A percentile compares a stretch with the other conserved stretches of the same genome.
Evolutionary conservation across 64 coral and sea anemone genomes (phyloP).

Genomic region (Montipora efflorescens): DNA sequence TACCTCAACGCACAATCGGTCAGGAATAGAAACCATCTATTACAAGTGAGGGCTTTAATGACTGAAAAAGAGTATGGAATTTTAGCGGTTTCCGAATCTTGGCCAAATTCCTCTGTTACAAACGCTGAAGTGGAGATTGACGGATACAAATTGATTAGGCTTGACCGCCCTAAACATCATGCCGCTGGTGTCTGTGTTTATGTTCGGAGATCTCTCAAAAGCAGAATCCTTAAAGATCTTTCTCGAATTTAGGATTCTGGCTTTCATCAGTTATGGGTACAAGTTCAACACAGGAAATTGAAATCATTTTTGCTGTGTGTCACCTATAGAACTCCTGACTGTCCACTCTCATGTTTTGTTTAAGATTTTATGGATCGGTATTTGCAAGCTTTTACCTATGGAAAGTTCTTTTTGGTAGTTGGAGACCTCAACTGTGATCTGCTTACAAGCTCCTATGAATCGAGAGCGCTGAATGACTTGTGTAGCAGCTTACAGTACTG

Average conservation of each 20-base stretch:
- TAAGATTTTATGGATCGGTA: constrained; percentile 46
- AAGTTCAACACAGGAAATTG: constrained; percentile 46
- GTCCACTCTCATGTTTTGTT: constrained; percentile 33
- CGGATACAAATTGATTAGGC: constrained; percentile 59
- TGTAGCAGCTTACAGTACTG: constrained; percentile 5
- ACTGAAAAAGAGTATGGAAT: constrained; percentile 32
- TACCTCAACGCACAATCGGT: constrained; percentile 46
- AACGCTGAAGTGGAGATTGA: constrained; percentile 61
- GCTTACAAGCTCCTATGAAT: constrained; percentile 33
- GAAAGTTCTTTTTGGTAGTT: constrained; percentile 33
- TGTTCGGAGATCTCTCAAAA: constrained; percentile 57
- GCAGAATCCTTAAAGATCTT: constrained; percentile 54
- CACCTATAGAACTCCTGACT: constrained; percentile 18
- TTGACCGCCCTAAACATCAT: constrained; percentile 16
- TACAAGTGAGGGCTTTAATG: background rate
- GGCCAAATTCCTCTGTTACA: constrained; percentile 33
- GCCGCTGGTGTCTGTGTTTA: constrained; percentile 17
- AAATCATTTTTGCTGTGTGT: constrained; percentile 52
- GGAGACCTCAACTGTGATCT: constrained; percentile 57
- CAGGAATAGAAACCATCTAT: constrained; percentile 54
- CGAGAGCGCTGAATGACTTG: constrained; percentile 56
- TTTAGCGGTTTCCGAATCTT: constrained; percentile 26
- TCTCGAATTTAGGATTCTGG: constrained; percentile 20
- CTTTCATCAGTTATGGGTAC: constrained; percentile 58
- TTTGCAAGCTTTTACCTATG: constrained; percentile 30